Evolutionary conservation across 2,797 vertebrate species (phyloP).

Genomic region (Microcaecilia unicolor): DNA sequence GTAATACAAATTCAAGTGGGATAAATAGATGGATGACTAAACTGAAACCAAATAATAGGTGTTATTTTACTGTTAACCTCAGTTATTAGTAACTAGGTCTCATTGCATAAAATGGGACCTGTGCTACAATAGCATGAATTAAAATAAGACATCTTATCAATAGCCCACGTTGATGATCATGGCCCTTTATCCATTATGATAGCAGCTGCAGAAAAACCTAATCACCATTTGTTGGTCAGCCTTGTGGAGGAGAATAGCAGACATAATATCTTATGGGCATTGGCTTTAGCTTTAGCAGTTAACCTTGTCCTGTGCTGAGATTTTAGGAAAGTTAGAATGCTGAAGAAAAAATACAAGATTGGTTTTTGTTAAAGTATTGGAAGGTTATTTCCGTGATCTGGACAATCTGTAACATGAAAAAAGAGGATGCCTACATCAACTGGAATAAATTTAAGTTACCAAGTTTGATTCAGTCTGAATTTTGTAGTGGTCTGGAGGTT

Average conservation of each 20-base stretch:
- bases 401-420: too few species aligned
- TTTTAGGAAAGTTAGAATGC: constrained; percentile 18
- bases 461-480: constrained; percentile 69
- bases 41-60: too few species aligned
- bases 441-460: constrained; percentile 46
- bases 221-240: constrained; percentile 16
- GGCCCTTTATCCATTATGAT: constrained; percentile 17
- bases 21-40: too few species aligned
- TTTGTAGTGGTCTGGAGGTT: constrained; percentile 44
- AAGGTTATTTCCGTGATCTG: too few species aligned
- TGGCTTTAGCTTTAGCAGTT: constrained; percentile 20
- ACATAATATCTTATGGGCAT: constrained; percentile 20
- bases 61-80: too few species aligned
- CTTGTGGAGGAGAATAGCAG: constrained; percentile 8
- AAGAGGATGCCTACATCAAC: constrained; percentile 39
- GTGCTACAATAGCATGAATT: too few species aligned
- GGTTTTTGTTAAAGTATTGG: too few species aligned
- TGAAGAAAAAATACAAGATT: constrained; percentile 21
- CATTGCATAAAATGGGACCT: too few species aligned
- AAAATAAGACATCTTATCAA: too few species aligned
- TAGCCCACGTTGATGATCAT: too few species aligned
- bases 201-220: constrained; percentile 22
- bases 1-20: too few species aligned
- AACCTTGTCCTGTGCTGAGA: constrained; percentile 20
- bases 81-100: too few species aligned